Conservation (phyloP, 2,113 vertebrate species). For the Rafetus swinhoei region DNA sequence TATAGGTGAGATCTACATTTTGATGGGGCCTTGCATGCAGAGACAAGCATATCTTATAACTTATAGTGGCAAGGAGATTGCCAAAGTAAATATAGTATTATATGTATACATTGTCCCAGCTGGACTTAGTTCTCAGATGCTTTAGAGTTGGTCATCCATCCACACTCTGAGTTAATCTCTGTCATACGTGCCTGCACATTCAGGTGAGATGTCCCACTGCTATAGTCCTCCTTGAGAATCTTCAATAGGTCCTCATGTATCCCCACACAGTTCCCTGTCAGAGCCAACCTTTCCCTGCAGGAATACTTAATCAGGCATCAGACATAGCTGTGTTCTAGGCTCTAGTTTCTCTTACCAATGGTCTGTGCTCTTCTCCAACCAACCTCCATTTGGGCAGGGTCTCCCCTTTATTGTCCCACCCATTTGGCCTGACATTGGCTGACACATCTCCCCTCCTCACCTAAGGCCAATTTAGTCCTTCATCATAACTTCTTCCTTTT, state of each 20-base stretch:
- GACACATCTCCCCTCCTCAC: background rate
- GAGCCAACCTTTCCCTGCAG: background rate
- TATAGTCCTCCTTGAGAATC: background rate
- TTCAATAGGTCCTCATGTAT: background rate
- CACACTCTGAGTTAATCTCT: background rate
- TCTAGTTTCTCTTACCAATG: background rate
- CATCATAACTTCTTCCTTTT: background rate
- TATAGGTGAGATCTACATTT: too few species aligned
- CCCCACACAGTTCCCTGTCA: too few species aligned
- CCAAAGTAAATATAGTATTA: background rate
- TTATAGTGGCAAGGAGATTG: background rate
- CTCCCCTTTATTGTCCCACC: background rate
- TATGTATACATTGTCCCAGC: background rate
- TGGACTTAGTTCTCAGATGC: background rate
- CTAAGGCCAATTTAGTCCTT: background rate
- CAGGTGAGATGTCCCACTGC: background rate
- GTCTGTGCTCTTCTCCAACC: background rate
- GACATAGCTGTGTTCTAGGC: background rate
- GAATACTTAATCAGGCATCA: background rate
- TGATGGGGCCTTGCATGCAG: too few species aligned
- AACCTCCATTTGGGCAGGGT: background rate
- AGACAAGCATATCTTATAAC: too few species aligned
- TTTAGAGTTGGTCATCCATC: background rate
- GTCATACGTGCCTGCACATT: background rate
- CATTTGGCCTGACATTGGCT: background rate